A percentile compares a stretch with the other conserved stretches of the same genome.
Conservation (phyloP, 2,797 vertebrate genomes). For the Danio tinwini region DNA sequence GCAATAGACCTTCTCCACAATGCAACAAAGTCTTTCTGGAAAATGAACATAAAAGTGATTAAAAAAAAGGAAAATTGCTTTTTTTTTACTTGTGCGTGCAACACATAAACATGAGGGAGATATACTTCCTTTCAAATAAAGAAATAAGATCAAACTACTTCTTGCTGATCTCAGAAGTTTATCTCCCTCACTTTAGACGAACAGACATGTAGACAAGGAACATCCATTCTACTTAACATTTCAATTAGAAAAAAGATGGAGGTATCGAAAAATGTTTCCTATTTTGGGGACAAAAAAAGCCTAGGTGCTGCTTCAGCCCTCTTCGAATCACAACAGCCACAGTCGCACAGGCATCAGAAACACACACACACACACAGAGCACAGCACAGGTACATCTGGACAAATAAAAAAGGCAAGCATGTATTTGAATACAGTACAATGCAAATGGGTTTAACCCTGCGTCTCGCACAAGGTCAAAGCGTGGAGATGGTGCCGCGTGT, state of each 20-base stretch:
- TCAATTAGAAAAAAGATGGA: conserved; percentile 20
- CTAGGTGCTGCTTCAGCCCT: conserved; percentile 49
- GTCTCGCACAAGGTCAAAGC: conserved; percentile 25
- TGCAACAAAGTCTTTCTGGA: conserved; percentile 3
- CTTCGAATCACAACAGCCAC: conserved; percentile 45
- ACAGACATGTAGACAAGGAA: conserved; percentile 36
- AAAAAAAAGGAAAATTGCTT: background rate
- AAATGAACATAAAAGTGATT: conserved; percentile 4
- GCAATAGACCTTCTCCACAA: conserved; percentile 14
- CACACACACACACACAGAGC: conserved; percentile 37
- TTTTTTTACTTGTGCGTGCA: conserved; percentile 23
- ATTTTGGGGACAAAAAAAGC: conserved; percentile 35
- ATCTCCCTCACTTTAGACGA: conserved; percentile 30
- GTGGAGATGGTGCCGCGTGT: conserved; percentile 39
- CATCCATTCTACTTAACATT: conserved; percentile 35
- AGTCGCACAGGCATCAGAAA: conserved; percentile 39
- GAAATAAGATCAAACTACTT: conserved; percentile 2
- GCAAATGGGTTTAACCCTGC: conserved; percentile 51
- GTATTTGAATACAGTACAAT: conserved; percentile 53
- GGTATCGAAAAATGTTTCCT: conserved; percentile 37
- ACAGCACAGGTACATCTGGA: conserved; percentile 68
- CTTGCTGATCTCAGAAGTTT: conserved; percentile 9
- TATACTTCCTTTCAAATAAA: background rate
- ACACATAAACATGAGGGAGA: conserved; percentile 25
- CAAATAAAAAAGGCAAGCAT: conserved; percentile 59